Percentiles rank a stretch among this genome's conserved stretches.
Evolutionary conservation across 2,113 vertebrate species (phyloP).

Genomic region (Phaethon lepturus): DNA sequence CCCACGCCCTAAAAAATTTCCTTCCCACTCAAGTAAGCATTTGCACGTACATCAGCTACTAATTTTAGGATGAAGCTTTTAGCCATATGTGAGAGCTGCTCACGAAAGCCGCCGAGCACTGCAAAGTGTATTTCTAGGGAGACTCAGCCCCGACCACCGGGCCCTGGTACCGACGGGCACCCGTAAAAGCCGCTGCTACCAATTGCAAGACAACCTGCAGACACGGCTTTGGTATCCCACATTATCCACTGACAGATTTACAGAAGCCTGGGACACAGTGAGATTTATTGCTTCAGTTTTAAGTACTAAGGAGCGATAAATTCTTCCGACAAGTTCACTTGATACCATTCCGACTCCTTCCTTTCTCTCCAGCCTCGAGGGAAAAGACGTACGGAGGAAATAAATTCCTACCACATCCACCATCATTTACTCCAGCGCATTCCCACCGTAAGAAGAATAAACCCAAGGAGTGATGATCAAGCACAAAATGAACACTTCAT

Average conservation of each 20-base stretch:
- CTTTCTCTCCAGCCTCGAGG: neutral
- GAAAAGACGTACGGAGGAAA: neutral
- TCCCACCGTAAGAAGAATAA: constrained; percentile 5
- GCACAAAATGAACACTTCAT: constrained; percentile 77
- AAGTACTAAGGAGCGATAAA: neutral
- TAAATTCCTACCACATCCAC: neutral
- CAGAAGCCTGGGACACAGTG: neutral
- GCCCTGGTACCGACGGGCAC: neutral
- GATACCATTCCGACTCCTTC: neutral
- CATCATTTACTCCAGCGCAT: neutral
- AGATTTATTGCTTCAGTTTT: neutral
- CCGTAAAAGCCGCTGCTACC: neutral
- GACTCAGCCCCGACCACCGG: neutral
- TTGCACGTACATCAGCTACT: neutral
- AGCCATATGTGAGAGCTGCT: neutral
- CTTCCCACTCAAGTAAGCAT: neutral
- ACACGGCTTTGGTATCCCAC: neutral
- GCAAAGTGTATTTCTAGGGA: neutral
- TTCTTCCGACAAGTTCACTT: neutral
- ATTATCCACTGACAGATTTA: neutral
- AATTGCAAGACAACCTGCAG: neutral
- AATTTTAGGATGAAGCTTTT: neutral
- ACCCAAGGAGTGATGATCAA: constrained; percentile 71
- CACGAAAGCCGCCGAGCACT: fast-evolving
- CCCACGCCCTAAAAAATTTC: constrained; percentile 12